Base-by-base conservation (phyloP, 2,113 vertebrate genomes). In the Zosterops borbonicus region DNA sequence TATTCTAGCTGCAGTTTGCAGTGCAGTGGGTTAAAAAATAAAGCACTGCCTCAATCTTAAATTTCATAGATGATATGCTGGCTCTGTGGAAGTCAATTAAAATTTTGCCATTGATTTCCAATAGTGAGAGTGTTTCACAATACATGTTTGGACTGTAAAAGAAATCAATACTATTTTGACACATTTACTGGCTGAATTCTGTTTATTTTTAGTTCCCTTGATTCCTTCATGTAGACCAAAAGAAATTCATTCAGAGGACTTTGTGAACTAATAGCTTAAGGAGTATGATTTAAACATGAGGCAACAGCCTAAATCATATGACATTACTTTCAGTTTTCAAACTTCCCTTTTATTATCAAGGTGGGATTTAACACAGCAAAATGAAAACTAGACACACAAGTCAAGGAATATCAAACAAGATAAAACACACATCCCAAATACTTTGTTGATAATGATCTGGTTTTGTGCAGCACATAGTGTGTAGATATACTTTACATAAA, bases 61-160 rank as follows among this genome's bases (percentile, higher is more conserved):
- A 69, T 82, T 85, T 92, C 62, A 65, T 53, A 71, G 76, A 81
- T 94, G 83, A 91, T 94, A 83, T 41, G 37, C 21, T 70, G 52
- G 44, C 29, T 56, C 37, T 47, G 44, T 28, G 71, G 77, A 95
- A 92, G 62, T 87, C 74, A 83, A 89, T 83, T 83, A 83, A 91
- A 94, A 90, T 93, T 91, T 96, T 93, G 24, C 28, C 76, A 95
- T 88, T 94, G 92, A 93, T 93, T 96, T 96, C 85, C 90, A 78
- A 60, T 89, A 37, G 24, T 64, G 28, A 83, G 33, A 92, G 6
- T 47, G 28, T 88, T 81, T 49, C 23, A 83, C 20, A 58, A 41
- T 74, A 70, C 31, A 37, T n/a, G 29, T 75, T 89, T 80, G 56
- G 65, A 90, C 62, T 89, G 60, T 80, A 89, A 89, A 92, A 94